Conservation (phyloP, 2,888 invertebrate genomes). For the Drosophila dives region DNA sequence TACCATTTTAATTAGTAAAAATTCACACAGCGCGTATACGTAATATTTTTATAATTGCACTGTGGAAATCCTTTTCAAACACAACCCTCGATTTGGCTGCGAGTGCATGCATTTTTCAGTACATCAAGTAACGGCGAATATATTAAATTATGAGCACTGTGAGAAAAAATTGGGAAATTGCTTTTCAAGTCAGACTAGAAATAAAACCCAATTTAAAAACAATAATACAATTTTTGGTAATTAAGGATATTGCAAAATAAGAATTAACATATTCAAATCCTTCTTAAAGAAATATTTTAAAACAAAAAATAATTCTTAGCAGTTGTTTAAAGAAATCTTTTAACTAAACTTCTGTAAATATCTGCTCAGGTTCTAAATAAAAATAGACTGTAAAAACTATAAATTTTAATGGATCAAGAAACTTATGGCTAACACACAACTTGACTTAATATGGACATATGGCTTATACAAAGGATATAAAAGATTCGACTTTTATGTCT, state of each 20-base stretch:
- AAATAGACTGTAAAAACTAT: neutral
- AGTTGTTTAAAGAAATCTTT: neutral
- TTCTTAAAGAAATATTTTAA: neutral
- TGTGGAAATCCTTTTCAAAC: constrained; percentile 26
- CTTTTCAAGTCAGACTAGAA: neutral
- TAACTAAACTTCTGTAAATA: neutral
- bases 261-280: neutral
- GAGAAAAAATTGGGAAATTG: neutral
- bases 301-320: neutral
- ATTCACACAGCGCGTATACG: constrained; percentile 59
- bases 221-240: neutral
- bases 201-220: neutral
- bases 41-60: constrained; percentile 56
- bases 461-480: constrained; percentile 19
- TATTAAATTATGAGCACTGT: neutral
- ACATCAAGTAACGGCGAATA: neutral
- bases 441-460: neutral
- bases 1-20: constrained; percentile 76
- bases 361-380: neutral
- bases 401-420: neutral
- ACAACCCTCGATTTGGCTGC: constrained; percentile 6
- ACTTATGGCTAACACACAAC: no score
- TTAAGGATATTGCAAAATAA: neutral
- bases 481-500: constrained; percentile 17
- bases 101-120: constrained; percentile 5